Evolutionary conservation across 2,113 vertebrate genomes (phyloP).

Genomic region (Montifringilla adamsi): DNA sequence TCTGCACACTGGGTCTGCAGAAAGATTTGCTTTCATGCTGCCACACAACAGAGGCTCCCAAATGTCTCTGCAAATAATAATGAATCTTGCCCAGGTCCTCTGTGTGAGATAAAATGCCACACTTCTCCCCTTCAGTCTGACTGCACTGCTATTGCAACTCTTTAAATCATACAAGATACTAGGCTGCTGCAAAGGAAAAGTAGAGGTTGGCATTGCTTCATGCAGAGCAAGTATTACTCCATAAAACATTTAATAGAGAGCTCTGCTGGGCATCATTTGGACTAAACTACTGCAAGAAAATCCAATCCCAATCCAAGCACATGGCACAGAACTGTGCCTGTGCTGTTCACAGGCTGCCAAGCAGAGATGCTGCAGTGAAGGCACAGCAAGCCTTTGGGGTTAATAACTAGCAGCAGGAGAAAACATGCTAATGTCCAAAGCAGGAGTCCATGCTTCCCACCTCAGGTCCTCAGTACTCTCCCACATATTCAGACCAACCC

Average conservation of each 20-base stretch:
- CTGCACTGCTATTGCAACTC: not conserved
- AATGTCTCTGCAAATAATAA: slow-evolving; percentile 21
- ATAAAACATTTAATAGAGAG: slow-evolving; percentile 53
- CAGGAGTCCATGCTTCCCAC: not conserved
- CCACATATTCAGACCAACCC: not conserved
- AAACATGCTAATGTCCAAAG: not conserved
- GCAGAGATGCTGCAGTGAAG: not conserved
- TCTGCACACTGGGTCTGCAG: not conserved
- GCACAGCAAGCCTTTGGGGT: not conserved
- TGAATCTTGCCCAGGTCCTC: not conserved
- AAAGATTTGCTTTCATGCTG: not conserved
- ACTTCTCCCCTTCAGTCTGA: not conserved
- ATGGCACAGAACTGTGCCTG: not conserved
- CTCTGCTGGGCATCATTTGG: slow-evolving; percentile 57
- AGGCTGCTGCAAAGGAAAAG: not conserved
- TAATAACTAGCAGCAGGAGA: not conserved
- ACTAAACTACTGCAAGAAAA: slow-evolving; percentile 40
- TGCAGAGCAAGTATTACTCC: slow-evolving; percentile 4
- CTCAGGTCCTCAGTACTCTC: not conserved
- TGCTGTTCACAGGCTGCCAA: not conserved
- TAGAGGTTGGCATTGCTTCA: not conserved
- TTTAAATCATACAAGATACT: not conserved
- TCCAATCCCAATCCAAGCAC: not conserved
- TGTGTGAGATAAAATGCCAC: not conserved
- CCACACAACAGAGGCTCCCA: not conserved